Base-by-base conservation (phyloP, 2,113 vertebrate genomes). In the Ellobius talpinus region DNA sequence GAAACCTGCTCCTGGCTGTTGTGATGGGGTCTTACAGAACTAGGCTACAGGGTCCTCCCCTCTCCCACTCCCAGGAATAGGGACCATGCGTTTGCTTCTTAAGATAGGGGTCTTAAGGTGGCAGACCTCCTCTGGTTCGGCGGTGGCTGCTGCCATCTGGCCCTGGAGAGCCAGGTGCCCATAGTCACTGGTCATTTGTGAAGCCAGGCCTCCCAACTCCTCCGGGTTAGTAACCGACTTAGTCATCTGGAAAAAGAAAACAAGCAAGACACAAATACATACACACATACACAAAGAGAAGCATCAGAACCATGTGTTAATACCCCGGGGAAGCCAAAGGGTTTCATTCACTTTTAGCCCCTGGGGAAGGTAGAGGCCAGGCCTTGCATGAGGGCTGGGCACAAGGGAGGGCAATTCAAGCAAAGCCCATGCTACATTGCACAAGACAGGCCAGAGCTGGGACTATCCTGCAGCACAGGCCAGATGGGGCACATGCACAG, bases 211-310 rank as follows among this genome's bases (percentile, higher is more conserved):
- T 93, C 99, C 99, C 91, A 99, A 98, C 98, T 99, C 99, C 95
- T 99, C 99, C 0, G 99, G 99, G 98, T 99, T 99, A 96, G 99
- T 99, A 98, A 99, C 99, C 52, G 99, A 99, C 98, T 99, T 99
- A 85, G 99, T 99, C 99, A 99, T 99, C 99, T 99, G 98, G 58
- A 97, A 97, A 96, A 98, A 98, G 98, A 98, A 98, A 98, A 98
- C 98, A 98, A 98, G 98, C 97, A 93, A 98, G 97, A 98, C 97
- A 98, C 95, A 98, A 10, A 97, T 91, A 98, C 93, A 97, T 87
- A 98, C 82, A 89, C 36, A 89, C 50, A 89, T 39, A 89, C 50
- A 90, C 92, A 97, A 86, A 98, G 94, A 98, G 97, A 98, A 96
- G 98, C 97, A 92, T 98, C 84, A 98, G 97, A 98, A 98, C 70